Base-by-base conservation (phyloP, 1,140 invertebrate species). In the Bilobella aurantiaca region DNA sequence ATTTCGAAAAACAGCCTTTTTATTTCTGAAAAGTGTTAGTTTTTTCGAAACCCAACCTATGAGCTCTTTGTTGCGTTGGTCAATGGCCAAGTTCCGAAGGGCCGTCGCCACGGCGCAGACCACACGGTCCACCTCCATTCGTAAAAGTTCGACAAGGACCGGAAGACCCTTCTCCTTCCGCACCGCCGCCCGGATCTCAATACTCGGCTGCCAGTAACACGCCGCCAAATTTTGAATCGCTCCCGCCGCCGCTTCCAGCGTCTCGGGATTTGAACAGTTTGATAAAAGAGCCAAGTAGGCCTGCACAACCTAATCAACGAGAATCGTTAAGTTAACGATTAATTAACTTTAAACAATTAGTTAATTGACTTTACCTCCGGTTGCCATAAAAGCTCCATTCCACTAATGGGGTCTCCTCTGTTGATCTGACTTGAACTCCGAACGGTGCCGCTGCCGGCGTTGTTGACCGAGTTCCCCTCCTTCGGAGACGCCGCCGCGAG, bases 71-170 rank as follows among this genome's bases (percentile, higher is more conserved):
- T 98, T 98, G 63, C 93, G 84, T 76, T 95, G 90, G 80, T 97
- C 96, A 73, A 98, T 91, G 58, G 95, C 94, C 67, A 99, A 82
- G 80, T 99, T 99, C 63, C 96, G 82, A 8, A 99, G 81, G 0
- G 96, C 95, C 1, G 93, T 98, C 0, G 95, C 95, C 18, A 98
- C 93, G 18, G 95, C 94, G 79, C 95, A 98, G 0, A 98, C 95
- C 1, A 99, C 95, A 68, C 93, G 82, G 79, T 99, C 95, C 42
- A 96, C 93, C 79, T 96, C 92, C 89, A 98, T 94, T 65, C 93
- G 83, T 1, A 99, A 80, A 16, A 98, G 82, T 77, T 98, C 96
- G 5, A 98, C 95, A 18, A 99, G 81, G 74, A 97, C 93, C 3
- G 96, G 95, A 69, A 99, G 81, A 58, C 91, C 93, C 79, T 98